Base-by-base conservation (phyloP, 2,797 vertebrate species). In the Anableps anableps region DNA sequence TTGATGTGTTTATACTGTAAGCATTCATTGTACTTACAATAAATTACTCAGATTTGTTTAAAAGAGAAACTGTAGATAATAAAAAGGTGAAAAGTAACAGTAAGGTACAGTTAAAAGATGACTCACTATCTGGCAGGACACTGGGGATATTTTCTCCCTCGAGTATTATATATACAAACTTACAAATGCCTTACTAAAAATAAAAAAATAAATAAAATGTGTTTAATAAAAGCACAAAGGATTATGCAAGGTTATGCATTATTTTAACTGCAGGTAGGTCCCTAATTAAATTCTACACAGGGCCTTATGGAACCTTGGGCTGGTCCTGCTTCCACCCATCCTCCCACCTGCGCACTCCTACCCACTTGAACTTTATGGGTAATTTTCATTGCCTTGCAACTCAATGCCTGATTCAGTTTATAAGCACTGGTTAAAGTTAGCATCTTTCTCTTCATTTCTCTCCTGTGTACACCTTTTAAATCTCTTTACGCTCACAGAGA, bases 321-420 rank as follows among this genome's bases (percentile, higher is more conserved):
- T 68, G 36, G 66, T 11, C 23, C 82, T 79, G 78, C 50, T 78
- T 91, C 84, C 80, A 72, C 92, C 91, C 91, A 93, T 89, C 89
- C 85, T 77, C 87, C 83, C 85, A 75, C 83, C 76, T 76, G 68
- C 79, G 75, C 83, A 47, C 16, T 85, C 88, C 87, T 83, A 83
- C 70, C 78, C 86, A 86, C 91, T 86, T 83, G 84, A 81, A 91
- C 88, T 95, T 94, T 93, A 93, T 71, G 84, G 92, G 91, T 91
- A 91, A 93, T 93, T 95, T 95, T 93, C 89, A 91, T 91, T 88
- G 91, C 88, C 92, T 92, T 92, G 89, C 90, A 94, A 92, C 89
- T 93, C 88, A 89, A 89, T 80, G 92, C 86, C 89, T 93, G 92
- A 95, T 90, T 94, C 93, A 91, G 85, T 94, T 94, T 91, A 94